Conservation (phyloP, 35 echinoderm and acorn worm species). For the Apostichopus californicus region DNA sequence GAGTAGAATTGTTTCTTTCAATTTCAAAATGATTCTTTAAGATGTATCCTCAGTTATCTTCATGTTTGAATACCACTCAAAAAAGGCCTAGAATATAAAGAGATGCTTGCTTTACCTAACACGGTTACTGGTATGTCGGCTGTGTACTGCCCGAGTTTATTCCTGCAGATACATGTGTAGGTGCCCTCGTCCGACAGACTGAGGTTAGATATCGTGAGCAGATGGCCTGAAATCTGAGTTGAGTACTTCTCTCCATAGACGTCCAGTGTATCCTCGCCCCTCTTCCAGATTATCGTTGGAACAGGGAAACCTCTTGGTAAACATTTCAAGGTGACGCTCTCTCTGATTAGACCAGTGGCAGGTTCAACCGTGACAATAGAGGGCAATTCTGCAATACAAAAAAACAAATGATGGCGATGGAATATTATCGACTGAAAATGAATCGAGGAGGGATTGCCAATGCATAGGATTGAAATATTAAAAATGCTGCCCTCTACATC, state of each 20-base stretch:
- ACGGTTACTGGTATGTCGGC: constrained; percentile 63
- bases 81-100: background rate
- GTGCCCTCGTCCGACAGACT: constrained; percentile 54
- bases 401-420: background rate
- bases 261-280: background rate
- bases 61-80: no score
- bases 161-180: constrained; percentile 72
- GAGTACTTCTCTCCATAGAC: background rate
- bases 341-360: constrained; percentile 32
- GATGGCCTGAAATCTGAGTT: background rate
- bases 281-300: constrained; percentile 69
- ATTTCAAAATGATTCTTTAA: no score
- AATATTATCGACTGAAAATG: no score
- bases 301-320: constrained; percentile 54
- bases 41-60: no score
- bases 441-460: no score
- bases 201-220: constrained; percentile 3
- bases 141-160: constrained; percentile 60
- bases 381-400: constrained; percentile 70
- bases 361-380: constrained; percentile 43
- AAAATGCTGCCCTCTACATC: no score
- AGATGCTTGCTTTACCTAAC: constrained; percentile 45
- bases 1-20: no score
- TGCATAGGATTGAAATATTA: no score
- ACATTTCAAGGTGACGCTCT: constrained; percentile 59